phyloP scores from a whole-genome alignment of 2,888 invertebrate genomes.

The Nomada ferruginata region DNA sequence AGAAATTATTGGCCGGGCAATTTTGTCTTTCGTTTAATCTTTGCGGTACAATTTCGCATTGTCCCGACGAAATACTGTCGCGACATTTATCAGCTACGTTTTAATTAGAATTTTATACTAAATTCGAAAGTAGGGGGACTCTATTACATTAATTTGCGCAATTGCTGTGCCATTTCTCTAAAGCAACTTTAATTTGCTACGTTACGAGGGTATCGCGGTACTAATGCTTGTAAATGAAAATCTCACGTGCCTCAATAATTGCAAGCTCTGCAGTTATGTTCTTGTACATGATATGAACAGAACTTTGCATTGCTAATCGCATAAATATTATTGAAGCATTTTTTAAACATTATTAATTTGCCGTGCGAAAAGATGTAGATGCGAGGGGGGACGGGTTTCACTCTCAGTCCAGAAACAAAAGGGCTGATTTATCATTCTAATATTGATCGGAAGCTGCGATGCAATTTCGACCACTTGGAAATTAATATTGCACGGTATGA shows the following conservation, averaged over 20 bases:
- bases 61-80: not conserved
- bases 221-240: too few relatives aligned
- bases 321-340: not conserved
- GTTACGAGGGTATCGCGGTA: too few relatives aligned
- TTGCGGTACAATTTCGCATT: not conserved
- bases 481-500: slow-evolving; percentile 44
- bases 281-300: too few relatives aligned
- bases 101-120: not conserved
- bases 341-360: not conserved
- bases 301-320: too few relatives aligned
- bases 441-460: slow-evolving; percentile 34
- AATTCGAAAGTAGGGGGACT: not conserved
- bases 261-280: too few relatives aligned
- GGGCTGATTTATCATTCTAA: slow-evolving; percentile 39
- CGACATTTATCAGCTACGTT: not conserved
- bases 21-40: slow-evolving; percentile 9
- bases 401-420: not conserved
- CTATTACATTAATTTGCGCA: too few relatives aligned
- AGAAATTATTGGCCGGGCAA: slow-evolving; percentile 1
- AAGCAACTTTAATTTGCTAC: too few relatives aligned
- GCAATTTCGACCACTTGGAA: slow-evolving; percentile 52
- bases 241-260: too few relatives aligned
- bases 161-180: too few relatives aligned
- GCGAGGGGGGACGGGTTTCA: not conserved
- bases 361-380: not conserved